Evolutionary conservation across 1,140 invertebrate species (phyloP), one percentile per base, ranked within the genome.

Genomic region (Zelostemma sp.): DNA sequence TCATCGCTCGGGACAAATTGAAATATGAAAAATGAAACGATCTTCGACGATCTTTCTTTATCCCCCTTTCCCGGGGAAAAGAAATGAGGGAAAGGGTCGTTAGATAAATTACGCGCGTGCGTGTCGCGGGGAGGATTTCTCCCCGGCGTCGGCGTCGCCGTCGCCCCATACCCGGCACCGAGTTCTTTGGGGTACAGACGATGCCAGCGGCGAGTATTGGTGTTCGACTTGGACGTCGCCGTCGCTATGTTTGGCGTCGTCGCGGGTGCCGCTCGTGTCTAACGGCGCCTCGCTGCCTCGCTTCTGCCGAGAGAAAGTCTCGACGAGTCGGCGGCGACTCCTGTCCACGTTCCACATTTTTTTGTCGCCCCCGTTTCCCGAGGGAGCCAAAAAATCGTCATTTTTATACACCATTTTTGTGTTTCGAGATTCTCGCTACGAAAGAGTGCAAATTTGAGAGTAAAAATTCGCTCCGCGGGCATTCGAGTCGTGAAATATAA

Each of bases 241-340:
- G 72, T 41, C 73, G 73, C 67, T 56, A 63, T 61, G 59, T 55
- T 74, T 75, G 75, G 75, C 75, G 75, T 75, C 75, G 71, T 73
- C 46, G 71, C 64, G 73, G 71, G 75, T 72, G 73, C 71, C 73
- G 63, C 71, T 53, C 62, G 73, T 67, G 59, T 69, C 62, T 71
- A 74, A 70, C 74, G 73, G 73, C 74, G 74, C 74, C 74, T 65
- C 70, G 43, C 62, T 67, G 74, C 74, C 73, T 76, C 73, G 65
- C 48, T 75, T n/a, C n/a, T n/a, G 51, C 60, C 66, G 65, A 63
- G n/a, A 28, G 63, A 50, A 49, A 56, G 28, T 50, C 66, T 28
- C 25, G 58, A 69, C 67, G 61, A 63, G 51, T 45, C 51, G 25
- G 28, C 57, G 72, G 65, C 56, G 59, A 53, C 31, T 55, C 25